These are phyloP conservation scores for Pemphredon lugubris DNA, from an alignment of 2,888 invertebrate species.

Conservation along the genomic window DNA sequence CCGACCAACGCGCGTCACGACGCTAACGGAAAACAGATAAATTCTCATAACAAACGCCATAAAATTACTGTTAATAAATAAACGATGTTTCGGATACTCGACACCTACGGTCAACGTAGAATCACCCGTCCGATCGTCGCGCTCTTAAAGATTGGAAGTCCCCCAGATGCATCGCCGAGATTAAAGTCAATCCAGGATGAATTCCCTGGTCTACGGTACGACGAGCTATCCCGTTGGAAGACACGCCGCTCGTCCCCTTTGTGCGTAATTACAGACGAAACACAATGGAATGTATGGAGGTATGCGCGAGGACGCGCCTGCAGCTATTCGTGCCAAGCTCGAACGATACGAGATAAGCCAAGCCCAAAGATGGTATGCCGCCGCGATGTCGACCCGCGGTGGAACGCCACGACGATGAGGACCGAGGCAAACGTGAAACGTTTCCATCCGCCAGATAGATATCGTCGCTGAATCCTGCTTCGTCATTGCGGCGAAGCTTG, in stretches of 20 bases:
- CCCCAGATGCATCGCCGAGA: constrained; percentile 34
- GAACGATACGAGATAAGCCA: constrained; percentile 73
- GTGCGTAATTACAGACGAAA: constrained; percentile 76
- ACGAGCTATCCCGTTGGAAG: constrained; percentile 52
- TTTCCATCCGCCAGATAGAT: constrained; percentile 71
- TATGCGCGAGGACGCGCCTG: constrained; percentile 71
- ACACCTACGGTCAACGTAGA: not conserved
- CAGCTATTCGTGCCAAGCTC: constrained; percentile 62
- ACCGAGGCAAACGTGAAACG: constrained; percentile 56
- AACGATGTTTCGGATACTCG: not conserved
- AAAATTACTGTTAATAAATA: too few species aligned
- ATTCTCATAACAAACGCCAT: too few species aligned
- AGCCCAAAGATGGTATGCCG: constrained; percentile 77
- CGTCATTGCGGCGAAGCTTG: constrained; percentile 68
- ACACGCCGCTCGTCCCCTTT: constrained; percentile 57
- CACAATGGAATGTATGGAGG: constrained; percentile 76
- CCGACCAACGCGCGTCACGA: too few species aligned
- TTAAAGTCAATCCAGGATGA: constrained; percentile 45
- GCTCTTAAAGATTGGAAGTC: constrained; percentile 12
- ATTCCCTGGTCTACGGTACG: constrained; percentile 68
- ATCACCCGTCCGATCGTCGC: constrained; percentile 2
- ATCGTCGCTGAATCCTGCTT: constrained; percentile 70
- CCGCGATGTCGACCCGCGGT: constrained; percentile 50
- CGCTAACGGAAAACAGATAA: too few species aligned
- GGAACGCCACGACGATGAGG: constrained; percentile 49